phyloP scores from a whole-genome alignment of 2,113 vertebrate species.

The Ginglymostoma cirratum region DNA sequence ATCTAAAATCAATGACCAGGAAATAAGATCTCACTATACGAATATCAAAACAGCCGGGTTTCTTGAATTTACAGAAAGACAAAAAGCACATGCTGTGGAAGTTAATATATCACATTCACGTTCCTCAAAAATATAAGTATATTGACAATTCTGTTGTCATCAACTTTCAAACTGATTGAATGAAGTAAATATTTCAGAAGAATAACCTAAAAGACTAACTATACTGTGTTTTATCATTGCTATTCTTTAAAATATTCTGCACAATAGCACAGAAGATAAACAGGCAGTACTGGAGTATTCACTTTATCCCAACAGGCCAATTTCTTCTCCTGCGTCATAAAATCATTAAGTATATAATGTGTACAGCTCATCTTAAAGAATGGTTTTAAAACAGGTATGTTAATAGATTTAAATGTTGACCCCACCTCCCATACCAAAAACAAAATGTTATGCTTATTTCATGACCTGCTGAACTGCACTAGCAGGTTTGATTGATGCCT shows the following conservation, averaged over 20 bases:
- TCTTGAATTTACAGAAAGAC: neutral
- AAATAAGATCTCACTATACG: constrained; percentile 23
- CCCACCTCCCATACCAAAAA: neutral
- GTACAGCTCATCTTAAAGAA: neutral
- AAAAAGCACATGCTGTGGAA: neutral
- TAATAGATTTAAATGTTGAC: neutral
- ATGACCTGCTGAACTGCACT: neutral
- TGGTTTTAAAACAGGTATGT: neutral
- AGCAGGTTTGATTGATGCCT: neutral
- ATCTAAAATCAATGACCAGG: constrained; percentile 32
- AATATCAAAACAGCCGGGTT: neutral
- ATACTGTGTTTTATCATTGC: neutral
- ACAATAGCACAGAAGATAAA: neutral
- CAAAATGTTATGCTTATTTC: neutral
- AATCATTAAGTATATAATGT: neutral
- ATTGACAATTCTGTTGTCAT: neutral
- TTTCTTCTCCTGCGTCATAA: neutral
- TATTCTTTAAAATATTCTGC: neutral
- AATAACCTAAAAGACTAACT: neutral
- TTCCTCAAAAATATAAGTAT: neutral
- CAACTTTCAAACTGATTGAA: neutral
- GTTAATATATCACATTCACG: too few species aligned
- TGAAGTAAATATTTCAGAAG: neutral
- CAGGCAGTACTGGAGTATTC: neutral
- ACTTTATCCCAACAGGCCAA: neutral